A percentile compares a stretch with the other conserved stretches of the same genome.
Conservation (phyloP, 2,797 vertebrate genomes). For the Heterohyrax brucei region DNA sequence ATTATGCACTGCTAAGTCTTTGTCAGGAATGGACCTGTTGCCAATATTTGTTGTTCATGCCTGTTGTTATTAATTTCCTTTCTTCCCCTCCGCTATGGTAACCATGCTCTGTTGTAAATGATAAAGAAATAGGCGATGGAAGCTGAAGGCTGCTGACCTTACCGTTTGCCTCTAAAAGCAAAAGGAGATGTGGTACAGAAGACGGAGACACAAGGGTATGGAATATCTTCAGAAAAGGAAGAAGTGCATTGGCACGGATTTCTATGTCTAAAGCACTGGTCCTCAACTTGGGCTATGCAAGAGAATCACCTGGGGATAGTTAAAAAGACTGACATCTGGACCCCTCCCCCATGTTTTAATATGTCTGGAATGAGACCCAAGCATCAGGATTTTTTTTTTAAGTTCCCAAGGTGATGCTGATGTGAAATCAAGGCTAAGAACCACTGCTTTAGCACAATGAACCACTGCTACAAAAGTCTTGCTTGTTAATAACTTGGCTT, state of each 20-base stretch:
- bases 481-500: not conserved
- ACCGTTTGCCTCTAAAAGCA: not conserved
- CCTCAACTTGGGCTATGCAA: not conserved
- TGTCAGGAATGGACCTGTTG: constrained; percentile 84
- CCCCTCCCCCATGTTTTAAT: not conserved
- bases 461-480: not conserved
- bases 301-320: not conserved
- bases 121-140: constrained; percentile 46
- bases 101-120: constrained; percentile 35
- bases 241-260: not conserved
- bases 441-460: not conserved
- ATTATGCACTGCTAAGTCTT: constrained; percentile 82
- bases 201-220: not conserved
- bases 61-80: constrained; percentile 84
- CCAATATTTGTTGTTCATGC: constrained; percentile 81
- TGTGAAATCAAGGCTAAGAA: constrained; percentile 6
- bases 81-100: constrained; percentile 61
- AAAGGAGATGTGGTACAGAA: constrained; percentile 9
- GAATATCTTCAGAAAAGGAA: not conserved
- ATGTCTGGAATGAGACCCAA: not conserved
- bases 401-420: constrained; percentile 7
- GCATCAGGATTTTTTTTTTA: not conserved
- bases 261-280: not conserved
- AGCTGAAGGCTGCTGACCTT: constrained; percentile 14
- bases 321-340: not conserved